Evolutionary conservation across 2,113 vertebrate genomes (phyloP).

Genomic region (Rana temporaria): DNA sequence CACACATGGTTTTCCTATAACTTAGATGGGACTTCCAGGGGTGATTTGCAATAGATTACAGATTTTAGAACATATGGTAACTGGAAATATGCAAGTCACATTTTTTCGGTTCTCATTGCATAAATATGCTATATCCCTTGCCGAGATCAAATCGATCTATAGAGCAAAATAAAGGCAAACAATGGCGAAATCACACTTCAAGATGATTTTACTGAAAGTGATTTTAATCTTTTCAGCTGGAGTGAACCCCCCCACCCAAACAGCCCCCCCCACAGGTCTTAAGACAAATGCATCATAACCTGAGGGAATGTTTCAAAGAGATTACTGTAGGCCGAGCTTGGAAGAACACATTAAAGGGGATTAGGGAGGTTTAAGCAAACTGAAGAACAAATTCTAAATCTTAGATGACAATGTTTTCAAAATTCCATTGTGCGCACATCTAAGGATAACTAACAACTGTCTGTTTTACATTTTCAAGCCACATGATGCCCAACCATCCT

Average conservation of each 20-base stretch:
- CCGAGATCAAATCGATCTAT: constrained; percentile 24
- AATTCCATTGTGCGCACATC: no score
- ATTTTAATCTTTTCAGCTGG: constrained; percentile 11
- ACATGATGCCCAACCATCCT: no score
- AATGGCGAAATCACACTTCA: constrained; percentile 4
- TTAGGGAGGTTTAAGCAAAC: neutral
- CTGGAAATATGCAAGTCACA: constrained; percentile 19
- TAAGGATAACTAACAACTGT: no score
- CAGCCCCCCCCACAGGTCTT: neutral
- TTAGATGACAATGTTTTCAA: no score
- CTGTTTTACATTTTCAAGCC: no score
- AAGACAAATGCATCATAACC: constrained; percentile 6
- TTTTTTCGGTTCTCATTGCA: neutral
- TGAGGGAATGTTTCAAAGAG: neutral
- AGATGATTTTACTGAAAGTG: neutral
- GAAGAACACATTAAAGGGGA: neutral
- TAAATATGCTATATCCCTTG: constrained; percentile 17
- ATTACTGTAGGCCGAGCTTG: neutral
- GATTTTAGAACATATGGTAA: constrained; percentile 44
- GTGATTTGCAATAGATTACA: constrained; percentile 34
- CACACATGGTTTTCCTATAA: constrained; percentile 13
- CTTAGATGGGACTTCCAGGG: constrained; percentile 33
- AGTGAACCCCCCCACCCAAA: no score
- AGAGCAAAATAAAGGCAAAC: constrained; percentile 21
- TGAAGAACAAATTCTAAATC: no score